These are phyloP conservation scores for Diadumene lineata DNA, from an alignment of 92 coral and sea anemone species.

Conservation along the genomic window DNA sequence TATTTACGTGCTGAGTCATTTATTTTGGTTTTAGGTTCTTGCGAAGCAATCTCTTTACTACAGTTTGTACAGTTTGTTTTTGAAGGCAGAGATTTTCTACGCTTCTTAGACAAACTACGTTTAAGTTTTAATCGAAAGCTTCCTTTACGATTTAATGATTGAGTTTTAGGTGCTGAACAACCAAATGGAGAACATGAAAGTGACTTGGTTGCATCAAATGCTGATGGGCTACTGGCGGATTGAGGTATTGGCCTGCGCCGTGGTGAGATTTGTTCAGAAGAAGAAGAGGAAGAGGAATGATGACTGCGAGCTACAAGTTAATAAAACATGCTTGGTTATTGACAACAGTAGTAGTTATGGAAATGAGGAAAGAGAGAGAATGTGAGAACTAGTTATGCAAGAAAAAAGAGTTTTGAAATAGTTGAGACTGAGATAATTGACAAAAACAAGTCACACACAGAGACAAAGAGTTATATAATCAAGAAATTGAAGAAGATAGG, in stretches of 20 bases:
- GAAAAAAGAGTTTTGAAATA: no score
- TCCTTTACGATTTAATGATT: conserved; percentile 78
- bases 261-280: conserved; percentile 72
- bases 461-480: no score
- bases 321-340: conserved; percentile 51
- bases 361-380: no score
- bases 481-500: no score
- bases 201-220: conserved; percentile 59
- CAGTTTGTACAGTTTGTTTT: conserved; percentile 59
- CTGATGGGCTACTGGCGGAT: conserved; percentile 91
- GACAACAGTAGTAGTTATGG: neutral
- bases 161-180: conserved; percentile 80
- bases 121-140: conserved; percentile 75
- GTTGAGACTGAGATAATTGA: no score
- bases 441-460: no score
- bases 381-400: neutral
- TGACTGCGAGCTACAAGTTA: conserved; percentile 74
- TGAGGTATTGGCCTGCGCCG: conserved; percentile 64
- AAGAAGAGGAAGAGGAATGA: conserved; percentile 61
- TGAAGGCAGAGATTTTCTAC: conserved; percentile 87
- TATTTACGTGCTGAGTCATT: conserved; percentile 66
- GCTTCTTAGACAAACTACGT: conserved; percentile 83
- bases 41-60: conserved; percentile 18
- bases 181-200: conserved; percentile 83
- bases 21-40: conserved; percentile 46